Conservation (phyloP, 2,888 invertebrate species). For the Drosophila limbata region DNA sequence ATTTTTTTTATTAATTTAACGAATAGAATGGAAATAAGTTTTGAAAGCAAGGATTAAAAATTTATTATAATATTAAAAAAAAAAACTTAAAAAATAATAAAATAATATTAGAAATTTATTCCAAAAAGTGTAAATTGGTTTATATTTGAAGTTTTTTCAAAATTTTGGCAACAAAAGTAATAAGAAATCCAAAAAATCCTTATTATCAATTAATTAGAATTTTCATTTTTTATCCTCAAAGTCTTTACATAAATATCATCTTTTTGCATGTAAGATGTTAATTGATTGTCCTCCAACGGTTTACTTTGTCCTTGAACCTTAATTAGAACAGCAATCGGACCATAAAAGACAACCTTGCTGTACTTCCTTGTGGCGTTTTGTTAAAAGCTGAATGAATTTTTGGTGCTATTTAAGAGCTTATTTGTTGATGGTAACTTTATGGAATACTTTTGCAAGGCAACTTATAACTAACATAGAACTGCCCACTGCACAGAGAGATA, state of each 20-base stretch:
- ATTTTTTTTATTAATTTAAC: too few species aligned
- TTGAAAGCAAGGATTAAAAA: too few species aligned
- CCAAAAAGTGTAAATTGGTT: too few species aligned
- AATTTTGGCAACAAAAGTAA: neutral
- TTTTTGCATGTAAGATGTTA: neutral
- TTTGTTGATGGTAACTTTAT: slow-evolving; percentile 42
- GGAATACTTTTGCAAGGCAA: slow-evolving; percentile 9
- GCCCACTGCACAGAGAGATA: slow-evolving; percentile 27
- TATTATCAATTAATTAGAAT: neutral
- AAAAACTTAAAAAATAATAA: too few species aligned
- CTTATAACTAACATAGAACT: slow-evolving; percentile 37
- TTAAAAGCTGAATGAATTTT: slow-evolving; percentile 11
- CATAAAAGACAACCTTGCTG: slow-evolving; percentile 11
- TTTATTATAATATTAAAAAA: too few species aligned
- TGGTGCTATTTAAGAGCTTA: slow-evolving; percentile 17
- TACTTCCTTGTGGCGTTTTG: neutral
- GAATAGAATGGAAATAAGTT: too few species aligned
- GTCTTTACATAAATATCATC: neutral
- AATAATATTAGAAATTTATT: too few species aligned
- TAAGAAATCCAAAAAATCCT: neutral
- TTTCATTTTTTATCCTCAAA: neutral
- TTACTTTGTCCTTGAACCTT: neutral
- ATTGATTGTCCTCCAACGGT: neutral
- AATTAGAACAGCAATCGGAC: neutral
- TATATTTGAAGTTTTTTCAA: too few species aligned